Base-by-base conservation (phyloP, 2,113 vertebrate genomes). In the Lates calcarifer region DNA sequence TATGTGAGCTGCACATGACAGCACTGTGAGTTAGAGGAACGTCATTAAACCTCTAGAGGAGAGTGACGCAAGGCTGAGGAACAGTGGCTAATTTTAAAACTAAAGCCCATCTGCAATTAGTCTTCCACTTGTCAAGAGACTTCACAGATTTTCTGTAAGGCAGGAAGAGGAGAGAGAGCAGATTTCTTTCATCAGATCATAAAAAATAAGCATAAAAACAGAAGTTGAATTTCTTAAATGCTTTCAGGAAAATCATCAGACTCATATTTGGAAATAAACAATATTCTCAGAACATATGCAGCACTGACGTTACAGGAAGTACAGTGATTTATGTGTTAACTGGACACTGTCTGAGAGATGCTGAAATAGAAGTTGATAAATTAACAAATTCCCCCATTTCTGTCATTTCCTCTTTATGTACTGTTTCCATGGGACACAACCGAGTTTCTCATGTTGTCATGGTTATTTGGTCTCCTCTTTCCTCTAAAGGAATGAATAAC, bases 401-500 rank as follows among this genome's bases (percentile, higher is more conserved):
- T 26, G 1, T 63, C 13, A 45, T 67, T 82, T 87, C 68, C 78
- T 55, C 14, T 45, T 61, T 6, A 76, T 41, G 31, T 26, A 4
- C 22, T 31, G 29, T 57, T 77, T 73, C 45, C 3, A 0, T 24
- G 57, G 49, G 26, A 56, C 4, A 26, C 26, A 26, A 7, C 28
- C 0, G 13, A 67, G 13, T 84, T 83, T 77, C 43, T 85, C 31
- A 45, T 35, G 29, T 67, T 53, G 14, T 56, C 0, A 2, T 51
- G 45, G 26, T 64, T 58, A n/a, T 69, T 74, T 39, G 4, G 20
- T 61, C n/a, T 63, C 56, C 8, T 58, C 11, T 77, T 63, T 29
- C 9, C 37, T 12, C 20, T 4, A 12, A 33, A 35, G 7, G 6
- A 64, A 73, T 79, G 41, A 82, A 79, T 83, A 77, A 77, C 28